These are phyloP conservation scores for Amblyjoppa proteus DNA, from an alignment of 2,888 invertebrate species.

Conservation along the genomic window DNA sequence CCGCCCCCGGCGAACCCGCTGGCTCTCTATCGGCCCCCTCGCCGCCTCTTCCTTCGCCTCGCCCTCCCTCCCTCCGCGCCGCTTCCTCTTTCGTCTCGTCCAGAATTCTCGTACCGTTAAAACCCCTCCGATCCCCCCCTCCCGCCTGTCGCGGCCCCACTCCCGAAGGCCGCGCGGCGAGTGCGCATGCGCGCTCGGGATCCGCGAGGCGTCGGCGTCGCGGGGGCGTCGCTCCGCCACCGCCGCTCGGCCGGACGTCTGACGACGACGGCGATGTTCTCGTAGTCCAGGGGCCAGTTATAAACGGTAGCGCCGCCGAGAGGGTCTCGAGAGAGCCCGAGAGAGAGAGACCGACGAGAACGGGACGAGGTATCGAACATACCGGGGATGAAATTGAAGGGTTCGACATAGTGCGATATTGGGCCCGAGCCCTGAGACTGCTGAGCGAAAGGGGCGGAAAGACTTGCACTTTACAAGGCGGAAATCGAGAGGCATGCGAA, in stretches of 20 bases:
- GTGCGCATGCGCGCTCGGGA: constrained; percentile 71
- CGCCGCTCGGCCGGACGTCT: constrained; percentile 77
- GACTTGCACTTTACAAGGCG: neutral
- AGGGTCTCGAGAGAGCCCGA: constrained; percentile 71
- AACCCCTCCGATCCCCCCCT: neutral
- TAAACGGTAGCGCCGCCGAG: constrained; percentile 79
- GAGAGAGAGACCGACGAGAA: constrained; percentile 18
- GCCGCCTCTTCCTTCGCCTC: constrained; percentile 4
- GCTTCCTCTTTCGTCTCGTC: constrained; percentile 28
- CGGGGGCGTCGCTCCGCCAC: constrained; percentile 81
- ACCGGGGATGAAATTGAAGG: neutral
- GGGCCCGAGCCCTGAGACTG: too few relatives aligned
- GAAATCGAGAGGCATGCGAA: neutral
- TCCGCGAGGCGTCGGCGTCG: constrained; percentile 80
- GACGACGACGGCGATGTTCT: constrained; percentile 57
- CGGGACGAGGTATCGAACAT: neutral
- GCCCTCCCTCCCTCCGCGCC: constrained; percentile 29
- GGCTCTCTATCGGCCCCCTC: constrained; percentile 29
- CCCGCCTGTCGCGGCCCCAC: constrained; percentile 18
- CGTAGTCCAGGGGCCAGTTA: constrained; percentile 79
- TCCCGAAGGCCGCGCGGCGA: neutral
- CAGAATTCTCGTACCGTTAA: constrained; percentile 4
- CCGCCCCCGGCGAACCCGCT: constrained; percentile 15
- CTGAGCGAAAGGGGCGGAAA: too few relatives aligned
- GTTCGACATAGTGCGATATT: neutral